Conservation (phyloP, 2,888 invertebrate species). For the Aporophyla nigra region DNA sequence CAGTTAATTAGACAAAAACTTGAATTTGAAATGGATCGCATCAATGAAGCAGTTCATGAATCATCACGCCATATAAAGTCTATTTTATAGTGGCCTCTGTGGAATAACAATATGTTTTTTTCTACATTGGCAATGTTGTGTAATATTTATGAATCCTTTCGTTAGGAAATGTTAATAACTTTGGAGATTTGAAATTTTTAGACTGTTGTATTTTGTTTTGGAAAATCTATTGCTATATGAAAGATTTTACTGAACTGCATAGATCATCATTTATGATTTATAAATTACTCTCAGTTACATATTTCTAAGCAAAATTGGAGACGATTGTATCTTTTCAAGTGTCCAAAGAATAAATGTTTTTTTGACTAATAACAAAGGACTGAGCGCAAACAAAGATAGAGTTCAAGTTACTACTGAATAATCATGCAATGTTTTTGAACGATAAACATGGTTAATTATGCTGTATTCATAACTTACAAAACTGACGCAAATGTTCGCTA, state of each 20-base stretch:
- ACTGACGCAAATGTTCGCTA: background rate
- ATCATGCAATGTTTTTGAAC: background rate
- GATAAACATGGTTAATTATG: background rate
- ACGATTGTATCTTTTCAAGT: background rate
- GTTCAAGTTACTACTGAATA: background rate
- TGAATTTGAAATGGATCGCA: slow-evolving; percentile 24
- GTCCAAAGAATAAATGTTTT: background rate
- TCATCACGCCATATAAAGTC: slow-evolving; percentile 33
- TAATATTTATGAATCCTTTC: slow-evolving; percentile 8
- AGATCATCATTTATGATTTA: background rate
- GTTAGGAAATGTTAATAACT: background rate
- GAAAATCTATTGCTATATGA: background rate
- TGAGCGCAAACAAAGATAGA: background rate
- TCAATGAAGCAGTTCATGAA: slow-evolving; percentile 49
- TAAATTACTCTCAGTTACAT: background rate
- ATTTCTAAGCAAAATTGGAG: background rate
- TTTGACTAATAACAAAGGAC: background rate
- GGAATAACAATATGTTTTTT: slow-evolving; percentile 34
- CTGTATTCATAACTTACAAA: slow-evolving; percentile 11
- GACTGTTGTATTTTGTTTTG: background rate
- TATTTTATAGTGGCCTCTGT: slow-evolving; percentile 29
- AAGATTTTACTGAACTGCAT: background rate
- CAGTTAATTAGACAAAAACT: slow-evolving; percentile 13
- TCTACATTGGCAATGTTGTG: slow-evolving; percentile 12
- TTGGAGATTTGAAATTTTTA: background rate